A percentile compares a stretch with the other conserved stretches of the same genome.
These are phyloP conservation scores for Ochropleura leucogaster DNA, from an alignment of 2,888 invertebrate species.

Conservation along the genomic window DNA sequence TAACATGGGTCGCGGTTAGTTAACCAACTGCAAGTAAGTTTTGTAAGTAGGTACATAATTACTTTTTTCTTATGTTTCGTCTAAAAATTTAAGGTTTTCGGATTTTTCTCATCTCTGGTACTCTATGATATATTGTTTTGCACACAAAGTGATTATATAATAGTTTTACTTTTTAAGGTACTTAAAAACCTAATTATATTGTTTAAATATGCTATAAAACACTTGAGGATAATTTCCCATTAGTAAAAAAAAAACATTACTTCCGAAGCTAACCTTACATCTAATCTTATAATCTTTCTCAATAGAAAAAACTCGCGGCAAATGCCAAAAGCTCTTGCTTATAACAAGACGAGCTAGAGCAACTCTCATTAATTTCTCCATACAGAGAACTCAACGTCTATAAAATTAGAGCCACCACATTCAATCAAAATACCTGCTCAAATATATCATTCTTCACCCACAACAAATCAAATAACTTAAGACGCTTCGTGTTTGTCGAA, in stretches of 20 bases:
- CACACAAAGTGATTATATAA: too few species aligned
- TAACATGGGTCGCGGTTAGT: too few species aligned
- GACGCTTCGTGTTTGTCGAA: slow-evolving; percentile 47
- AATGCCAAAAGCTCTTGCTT: background rate
- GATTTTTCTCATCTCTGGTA: too few species aligned
- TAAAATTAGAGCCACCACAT: background rate
- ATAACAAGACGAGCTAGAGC: slow-evolving; percentile 1
- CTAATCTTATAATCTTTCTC: background rate
- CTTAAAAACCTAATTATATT: too few species aligned
- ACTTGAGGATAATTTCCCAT: background rate
- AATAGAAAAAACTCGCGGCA: background rate
- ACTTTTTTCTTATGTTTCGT: too few species aligned
- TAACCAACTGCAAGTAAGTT: too few species aligned
- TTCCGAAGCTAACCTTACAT: background rate
- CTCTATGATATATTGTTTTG: too few species aligned
- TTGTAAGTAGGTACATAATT: too few species aligned
- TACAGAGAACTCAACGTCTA: background rate
- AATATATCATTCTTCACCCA: slow-evolving; percentile 16
- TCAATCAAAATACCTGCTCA: slow-evolving; percentile 11
- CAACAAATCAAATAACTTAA: slow-evolving; percentile 42
- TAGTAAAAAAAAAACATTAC: background rate
- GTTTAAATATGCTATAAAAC: too few species aligned
- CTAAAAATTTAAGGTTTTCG: too few species aligned
- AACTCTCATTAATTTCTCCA: slow-evolving; percentile 16
- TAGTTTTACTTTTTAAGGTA: too few species aligned